phyloP scores from a whole-genome alignment of 2,113 vertebrate species.

The Cyrtonyx montezumae region DNA sequence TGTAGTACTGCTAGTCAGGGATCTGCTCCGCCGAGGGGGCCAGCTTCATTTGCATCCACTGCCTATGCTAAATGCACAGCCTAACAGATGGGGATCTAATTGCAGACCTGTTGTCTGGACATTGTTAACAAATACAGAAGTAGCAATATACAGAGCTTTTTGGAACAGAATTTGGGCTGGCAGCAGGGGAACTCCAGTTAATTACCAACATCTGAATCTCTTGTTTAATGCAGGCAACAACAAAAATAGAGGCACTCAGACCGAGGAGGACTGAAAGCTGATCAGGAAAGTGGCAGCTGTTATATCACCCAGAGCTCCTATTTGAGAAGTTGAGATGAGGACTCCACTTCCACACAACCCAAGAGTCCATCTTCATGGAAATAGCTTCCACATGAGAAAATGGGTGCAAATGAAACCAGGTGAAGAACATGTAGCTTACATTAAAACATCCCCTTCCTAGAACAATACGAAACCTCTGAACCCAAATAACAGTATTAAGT shows the following conservation, averaged over 20 bases:
- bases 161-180: conserved; percentile 79
- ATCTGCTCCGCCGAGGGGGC: conserved; percentile 51
- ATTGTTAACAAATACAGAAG: conserved; percentile 81
- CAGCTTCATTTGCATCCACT: conserved; percentile 68
- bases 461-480: not conserved
- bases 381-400: not conserved
- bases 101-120: conserved; percentile 82
- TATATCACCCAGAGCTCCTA: not conserved
- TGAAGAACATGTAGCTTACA: not conserved
- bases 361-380: not conserved
- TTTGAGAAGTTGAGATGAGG: not conserved
- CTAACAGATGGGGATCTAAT: conserved; percentile 82
- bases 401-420: not conserved
- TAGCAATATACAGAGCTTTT: conserved; percentile 76
- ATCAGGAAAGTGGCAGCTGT: not conserved
- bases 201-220: conserved; percentile 86
- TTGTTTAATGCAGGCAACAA: conserved; percentile 74
- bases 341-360: accelerated
- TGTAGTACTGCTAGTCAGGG: conserved; percentile 32
- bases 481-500: not conserved
- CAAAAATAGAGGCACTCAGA: conserved; percentile 22
- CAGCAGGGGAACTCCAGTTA: conserved; percentile 80
- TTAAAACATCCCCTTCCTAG: not conserved
- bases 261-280: conserved; percentile 1
- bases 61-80: conserved; percentile 68